phyloP scores from a whole-genome alignment of 2,888 invertebrate species.

The Hesperia comma region DNA sequence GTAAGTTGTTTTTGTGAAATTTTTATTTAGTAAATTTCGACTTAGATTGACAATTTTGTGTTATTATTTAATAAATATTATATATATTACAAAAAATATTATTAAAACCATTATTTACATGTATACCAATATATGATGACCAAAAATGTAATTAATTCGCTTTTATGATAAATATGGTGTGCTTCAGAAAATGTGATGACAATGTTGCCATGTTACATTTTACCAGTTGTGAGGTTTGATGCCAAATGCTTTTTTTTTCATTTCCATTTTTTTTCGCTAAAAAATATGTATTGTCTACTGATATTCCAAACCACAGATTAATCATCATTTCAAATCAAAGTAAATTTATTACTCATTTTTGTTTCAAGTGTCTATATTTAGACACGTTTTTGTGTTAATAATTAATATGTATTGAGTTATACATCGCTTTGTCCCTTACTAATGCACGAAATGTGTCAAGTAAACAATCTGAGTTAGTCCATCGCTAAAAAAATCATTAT shows the following conservation, averaged over 20 bases:
- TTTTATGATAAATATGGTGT: slow-evolving; percentile 3
- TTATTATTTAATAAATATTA: slow-evolving; percentile 9
- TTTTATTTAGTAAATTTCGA: slow-evolving; percentile 20
- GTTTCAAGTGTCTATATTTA: slow-evolving; percentile 12
- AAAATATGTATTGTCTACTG: not conserved
- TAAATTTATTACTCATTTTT: not conserved
- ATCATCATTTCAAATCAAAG: not conserved
- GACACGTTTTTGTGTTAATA: slow-evolving; percentile 57
- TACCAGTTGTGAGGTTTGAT: slow-evolving; percentile 57
- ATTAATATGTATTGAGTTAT: too few relatives aligned
- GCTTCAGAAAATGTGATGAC: slow-evolving; percentile 51
- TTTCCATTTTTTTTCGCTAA: too few relatives aligned
- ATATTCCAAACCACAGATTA: not conserved
- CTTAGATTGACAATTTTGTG: slow-evolving; percentile 14
- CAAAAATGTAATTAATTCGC: slow-evolving; percentile 1
- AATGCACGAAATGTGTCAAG: too few relatives aligned
- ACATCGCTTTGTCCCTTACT: too few relatives aligned
- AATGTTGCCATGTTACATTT: slow-evolving; percentile 63
- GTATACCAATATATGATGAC: not conserved
- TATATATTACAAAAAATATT: not conserved
- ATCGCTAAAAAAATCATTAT: too few relatives aligned
- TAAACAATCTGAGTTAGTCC: too few relatives aligned
- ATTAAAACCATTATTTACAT: not conserved
- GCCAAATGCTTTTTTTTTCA: slow-evolving; percentile 57
- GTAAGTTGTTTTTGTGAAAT: slow-evolving; percentile 9